Evolutionary conservation across 2,888 invertebrate genomes (phyloP).

Genomic region (Macaria notata): DNA sequence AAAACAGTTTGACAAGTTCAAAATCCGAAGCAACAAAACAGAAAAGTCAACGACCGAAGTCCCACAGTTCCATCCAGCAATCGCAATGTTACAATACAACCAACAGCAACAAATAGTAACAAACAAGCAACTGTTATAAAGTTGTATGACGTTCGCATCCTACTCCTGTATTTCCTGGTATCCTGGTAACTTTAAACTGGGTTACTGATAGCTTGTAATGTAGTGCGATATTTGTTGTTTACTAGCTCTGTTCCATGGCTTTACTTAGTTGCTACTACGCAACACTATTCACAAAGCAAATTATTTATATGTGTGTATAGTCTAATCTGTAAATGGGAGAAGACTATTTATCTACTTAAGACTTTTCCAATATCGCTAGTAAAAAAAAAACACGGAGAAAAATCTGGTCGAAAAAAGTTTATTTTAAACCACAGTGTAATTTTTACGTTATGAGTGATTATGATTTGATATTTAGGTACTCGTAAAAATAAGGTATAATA

Average conservation of each 20-base stretch:
- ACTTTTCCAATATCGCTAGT: no score
- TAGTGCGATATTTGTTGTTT: not conserved
- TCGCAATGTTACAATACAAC: constrained; percentile 20
- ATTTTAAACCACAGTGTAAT: no score
- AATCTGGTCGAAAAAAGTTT: no score
- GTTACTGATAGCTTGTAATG: constrained; percentile 38
- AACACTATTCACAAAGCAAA: no score
- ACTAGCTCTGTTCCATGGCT: constrained; percentile 14
- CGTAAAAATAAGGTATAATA: no score
- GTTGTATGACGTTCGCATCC: constrained; percentile 51
- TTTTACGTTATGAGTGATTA: no score
- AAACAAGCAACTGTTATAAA: constrained; percentile 40
- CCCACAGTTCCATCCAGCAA: constrained; percentile 9
- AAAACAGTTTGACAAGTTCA: no score
- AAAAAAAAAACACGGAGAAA: no score
- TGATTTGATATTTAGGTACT: no score
- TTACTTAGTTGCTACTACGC: not conserved
- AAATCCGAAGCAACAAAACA: not conserved
- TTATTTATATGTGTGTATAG: no score
- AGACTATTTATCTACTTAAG: no score
- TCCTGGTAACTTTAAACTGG: constrained; percentile 47
- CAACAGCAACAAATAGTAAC: constrained; percentile 35
- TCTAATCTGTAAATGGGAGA: no score
- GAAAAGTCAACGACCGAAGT: constrained; percentile 9
- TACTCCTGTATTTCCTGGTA: constrained; percentile 64